Base-by-base conservation (phyloP, 2,888 invertebrate species). In the Scrobipalpa costella region DNA sequence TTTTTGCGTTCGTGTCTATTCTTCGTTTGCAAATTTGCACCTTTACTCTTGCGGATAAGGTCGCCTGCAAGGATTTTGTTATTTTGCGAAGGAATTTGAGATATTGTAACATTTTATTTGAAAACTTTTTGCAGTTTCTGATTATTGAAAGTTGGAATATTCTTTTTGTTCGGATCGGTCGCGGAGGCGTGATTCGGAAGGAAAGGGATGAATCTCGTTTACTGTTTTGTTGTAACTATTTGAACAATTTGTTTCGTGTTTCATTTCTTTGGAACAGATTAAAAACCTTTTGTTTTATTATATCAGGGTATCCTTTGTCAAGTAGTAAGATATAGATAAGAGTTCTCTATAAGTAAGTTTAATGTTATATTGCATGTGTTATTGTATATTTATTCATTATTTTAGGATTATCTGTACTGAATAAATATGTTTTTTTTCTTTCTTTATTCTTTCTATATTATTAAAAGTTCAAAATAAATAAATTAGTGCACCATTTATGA, bases 111-210 rank as follows among this genome's bases (percentile, higher is more conserved):
- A 67, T 79, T 81, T 78, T 75, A 80, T 78, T 75, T 64, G 68
- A 69, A 74, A 81, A 81, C 70, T 81, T 81, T 74, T 71, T 71
- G 69, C 74, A 72, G 71, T 75, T 75, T 72, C 72, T 78, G 76
- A 81, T 81, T 78, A 81, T 80, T 74, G 77, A 75, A 77, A 76
- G 69, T 78, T 73, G 60, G 69, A 71, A 74, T 73, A 77, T 72
- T 76, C 72, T 74, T 78, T 76, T 77, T 70, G 69, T 70, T 63
- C 65, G 71, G 68, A 73, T 74, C 68, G 72, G 76, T 72, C 74
- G 72, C 70, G 72, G 73, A 70, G 68, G 69, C 70, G 69, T 73
- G 69, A 75, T 74, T 74, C 66, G 64, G 64, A 65, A 70, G 70
- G 64, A 75, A 79, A 73, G 71, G 72, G 68, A 64, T 73, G 66